These are phyloP conservation scores for Heliconius cydno DNA, from an alignment of 2,888 invertebrate genomes.

Conservation along the genomic window DNA sequence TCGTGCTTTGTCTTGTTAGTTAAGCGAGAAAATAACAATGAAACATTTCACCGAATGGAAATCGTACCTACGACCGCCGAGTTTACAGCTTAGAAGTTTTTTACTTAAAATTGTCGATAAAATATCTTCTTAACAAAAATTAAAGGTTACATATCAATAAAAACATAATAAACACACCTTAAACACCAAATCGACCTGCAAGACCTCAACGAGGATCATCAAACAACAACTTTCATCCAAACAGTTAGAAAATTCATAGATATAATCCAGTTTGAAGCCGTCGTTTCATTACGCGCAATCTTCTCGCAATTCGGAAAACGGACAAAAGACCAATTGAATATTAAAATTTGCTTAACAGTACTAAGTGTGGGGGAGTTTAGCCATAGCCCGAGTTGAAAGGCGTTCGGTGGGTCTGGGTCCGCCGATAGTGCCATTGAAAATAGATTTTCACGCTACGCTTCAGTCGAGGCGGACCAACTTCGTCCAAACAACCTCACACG, in stretches of 20 bases:
- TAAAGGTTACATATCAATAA: background rate
- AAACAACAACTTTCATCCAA: slow-evolving; percentile 6
- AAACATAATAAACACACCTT: background rate
- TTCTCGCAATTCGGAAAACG: slow-evolving; percentile 51
- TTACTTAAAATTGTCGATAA: too few species aligned
- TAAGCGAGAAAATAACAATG: background rate
- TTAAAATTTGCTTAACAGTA: slow-evolving; percentile 81
- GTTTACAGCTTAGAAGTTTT: too few species aligned
- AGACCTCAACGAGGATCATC: background rate
- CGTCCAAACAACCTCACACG: slow-evolving; percentile 58
- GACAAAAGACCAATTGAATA: slow-evolving; percentile 78
- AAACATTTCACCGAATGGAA: too few species aligned
- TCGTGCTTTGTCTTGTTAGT: background rate
- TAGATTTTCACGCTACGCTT: slow-evolving; percentile 81
- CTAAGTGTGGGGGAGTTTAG: slow-evolving; percentile 68
- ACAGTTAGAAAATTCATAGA: slow-evolving; percentile 36
- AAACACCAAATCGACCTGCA: background rate
- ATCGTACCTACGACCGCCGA: too few species aligned
- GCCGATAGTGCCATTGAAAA: slow-evolving; percentile 82
- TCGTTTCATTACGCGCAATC: slow-evolving; percentile 50
- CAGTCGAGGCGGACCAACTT: slow-evolving; percentile 71
- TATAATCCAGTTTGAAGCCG: slow-evolving; percentile 36
- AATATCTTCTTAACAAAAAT: too few species aligned
- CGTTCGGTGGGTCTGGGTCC: slow-evolving; percentile 74
- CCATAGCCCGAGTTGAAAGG: slow-evolving; percentile 76